Evolutionary conservation across 2,113 vertebrate species (phyloP).

Genomic region (Ammodytes marinus): DNA sequence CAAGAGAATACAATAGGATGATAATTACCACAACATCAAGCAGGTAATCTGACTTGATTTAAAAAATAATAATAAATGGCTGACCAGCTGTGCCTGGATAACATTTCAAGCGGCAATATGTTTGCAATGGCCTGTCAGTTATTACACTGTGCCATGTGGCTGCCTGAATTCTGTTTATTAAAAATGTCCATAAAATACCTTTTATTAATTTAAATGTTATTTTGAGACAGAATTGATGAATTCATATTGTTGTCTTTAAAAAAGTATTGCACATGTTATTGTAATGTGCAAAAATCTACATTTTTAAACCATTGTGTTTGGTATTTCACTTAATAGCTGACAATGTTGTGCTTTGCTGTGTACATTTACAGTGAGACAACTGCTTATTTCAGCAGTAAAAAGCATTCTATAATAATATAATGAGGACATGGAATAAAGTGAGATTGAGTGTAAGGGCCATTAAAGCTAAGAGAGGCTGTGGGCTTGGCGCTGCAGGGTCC

Average conservation of each 20-base stretch:
- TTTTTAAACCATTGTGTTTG: background rate
- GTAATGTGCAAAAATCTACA: too few species aligned
- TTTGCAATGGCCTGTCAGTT: slow-evolving; percentile 51
- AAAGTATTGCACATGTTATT: too few species aligned
- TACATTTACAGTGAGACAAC: background rate
- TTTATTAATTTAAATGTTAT: background rate
- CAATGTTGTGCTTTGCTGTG: background rate
- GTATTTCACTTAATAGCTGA: background rate
- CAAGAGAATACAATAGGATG: slow-evolving; percentile 63
- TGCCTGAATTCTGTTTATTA: slow-evolving; percentile 18
- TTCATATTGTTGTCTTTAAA: background rate
- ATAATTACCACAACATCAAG: slow-evolving; percentile 67
- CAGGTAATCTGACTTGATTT: slow-evolving; percentile 65
- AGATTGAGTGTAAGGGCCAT: slow-evolving; percentile 30
- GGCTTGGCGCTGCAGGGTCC: slow-evolving; percentile 45
- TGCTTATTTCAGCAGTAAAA: background rate
- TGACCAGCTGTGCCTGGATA: slow-evolving; percentile 60
- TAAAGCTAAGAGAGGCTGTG: slow-evolving; percentile 29
- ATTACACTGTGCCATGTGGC: slow-evolving; percentile 29
- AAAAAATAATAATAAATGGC: slow-evolving; percentile 61
- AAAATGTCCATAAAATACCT: too few species aligned
- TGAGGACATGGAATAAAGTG: slow-evolving; percentile 20
- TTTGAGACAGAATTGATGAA: background rate
- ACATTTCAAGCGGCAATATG: slow-evolving; percentile 51
- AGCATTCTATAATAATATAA: slow-evolving; percentile 4